These are phyloP conservation scores for Formica aserva DNA, from an alignment of 2,888 invertebrate species.

Conservation along the genomic window DNA sequence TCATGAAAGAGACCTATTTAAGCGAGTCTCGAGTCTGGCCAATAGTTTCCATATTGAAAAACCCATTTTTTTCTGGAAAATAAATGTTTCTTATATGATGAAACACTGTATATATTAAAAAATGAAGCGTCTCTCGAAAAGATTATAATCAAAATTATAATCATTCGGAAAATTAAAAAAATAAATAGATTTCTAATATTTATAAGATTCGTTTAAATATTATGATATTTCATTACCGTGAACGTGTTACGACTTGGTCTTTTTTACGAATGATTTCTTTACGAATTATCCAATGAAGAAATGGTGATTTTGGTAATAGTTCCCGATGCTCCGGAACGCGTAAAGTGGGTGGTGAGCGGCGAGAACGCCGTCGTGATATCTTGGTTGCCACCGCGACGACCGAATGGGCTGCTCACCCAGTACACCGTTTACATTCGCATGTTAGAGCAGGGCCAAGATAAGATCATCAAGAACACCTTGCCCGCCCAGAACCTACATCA, in stretches of 20 bases:
- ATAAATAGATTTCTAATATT: background rate
- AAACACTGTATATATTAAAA: background rate
- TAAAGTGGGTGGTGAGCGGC: slow-evolving; percentile 88
- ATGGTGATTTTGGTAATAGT: slow-evolving; percentile 80
- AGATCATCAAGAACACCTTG: slow-evolving; percentile 85
- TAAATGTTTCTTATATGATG: too few species aligned
- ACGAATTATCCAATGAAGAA: background rate
- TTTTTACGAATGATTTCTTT: too few species aligned
- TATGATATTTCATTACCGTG: background rate
- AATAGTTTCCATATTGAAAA: background rate
- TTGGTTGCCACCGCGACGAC: slow-evolving; percentile 89
- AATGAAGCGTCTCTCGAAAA: background rate
- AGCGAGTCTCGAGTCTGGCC: background rate
- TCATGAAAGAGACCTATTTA: background rate
- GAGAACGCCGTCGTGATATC: slow-evolving; percentile 88
- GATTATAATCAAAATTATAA: background rate
- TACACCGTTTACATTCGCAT: slow-evolving; percentile 88
- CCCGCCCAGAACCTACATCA: slow-evolving; percentile 87
- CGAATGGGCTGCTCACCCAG: slow-evolving; percentile 89
- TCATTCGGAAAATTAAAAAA: background rate
- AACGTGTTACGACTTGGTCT: background rate
- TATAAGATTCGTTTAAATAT: background rate
- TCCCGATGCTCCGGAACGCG: slow-evolving; percentile 88
- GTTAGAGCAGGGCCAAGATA: slow-evolving; percentile 87
- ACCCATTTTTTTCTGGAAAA: background rate